Conservation (phyloP, 30 jellyfish, hydroid and myxozoan genomes). For the Euphysa ruthae region DNA sequence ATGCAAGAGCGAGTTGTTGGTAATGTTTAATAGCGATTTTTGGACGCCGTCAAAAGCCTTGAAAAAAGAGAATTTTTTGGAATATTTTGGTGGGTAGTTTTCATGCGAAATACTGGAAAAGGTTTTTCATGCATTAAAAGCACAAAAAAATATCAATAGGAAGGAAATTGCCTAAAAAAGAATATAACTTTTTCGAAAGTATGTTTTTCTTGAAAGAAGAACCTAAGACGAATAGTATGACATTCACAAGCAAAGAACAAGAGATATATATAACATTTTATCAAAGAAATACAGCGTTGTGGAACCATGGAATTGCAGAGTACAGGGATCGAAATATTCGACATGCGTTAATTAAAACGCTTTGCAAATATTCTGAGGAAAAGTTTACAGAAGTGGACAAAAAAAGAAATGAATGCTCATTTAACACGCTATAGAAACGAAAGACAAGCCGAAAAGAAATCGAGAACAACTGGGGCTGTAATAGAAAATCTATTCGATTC, state of each 20-base stretch:
- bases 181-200: too few relatives aligned
- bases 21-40: too few relatives aligned
- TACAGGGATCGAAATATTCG: slow-evolving; percentile 6
- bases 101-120: background rate
- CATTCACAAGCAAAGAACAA: too few relatives aligned
- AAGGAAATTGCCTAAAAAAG: background rate
- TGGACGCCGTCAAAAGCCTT: too few relatives aligned
- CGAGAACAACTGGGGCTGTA: background rate
- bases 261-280: too few relatives aligned
- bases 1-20: too few relatives aligned
- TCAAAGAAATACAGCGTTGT: background rate
- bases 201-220: too few relatives aligned
- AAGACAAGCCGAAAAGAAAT: background rate
- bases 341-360: background rate
- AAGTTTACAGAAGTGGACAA: slow-evolving; percentile 2
- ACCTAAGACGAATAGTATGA: background rate
- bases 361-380: too few relatives aligned
- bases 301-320: background rate
- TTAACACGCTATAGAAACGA: background rate
- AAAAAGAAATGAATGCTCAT: background rate
- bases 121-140: background rate
- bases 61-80: background rate
- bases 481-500: background rate
- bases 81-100: background rate
- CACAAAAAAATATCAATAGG: background rate